These are phyloP conservation scores for Grammomys dolichurus DNA, from an alignment of 2,113 vertebrate species.

Conservation along the genomic window DNA sequence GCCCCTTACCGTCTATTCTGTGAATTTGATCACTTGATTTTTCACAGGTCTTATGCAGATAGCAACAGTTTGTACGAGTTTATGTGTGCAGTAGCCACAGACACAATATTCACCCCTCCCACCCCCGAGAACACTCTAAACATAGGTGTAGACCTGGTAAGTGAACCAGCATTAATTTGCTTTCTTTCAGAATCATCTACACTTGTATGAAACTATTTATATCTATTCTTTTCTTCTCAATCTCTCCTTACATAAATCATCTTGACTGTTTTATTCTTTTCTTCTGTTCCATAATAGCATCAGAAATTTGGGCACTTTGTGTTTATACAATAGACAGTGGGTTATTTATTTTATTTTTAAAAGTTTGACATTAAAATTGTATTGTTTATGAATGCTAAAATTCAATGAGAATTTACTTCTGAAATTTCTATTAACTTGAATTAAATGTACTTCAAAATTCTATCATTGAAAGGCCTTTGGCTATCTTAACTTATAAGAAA, in stretches of 20 bases:
- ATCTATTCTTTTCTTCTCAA: background rate
- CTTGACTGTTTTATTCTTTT: background rate
- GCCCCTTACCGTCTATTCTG: background rate
- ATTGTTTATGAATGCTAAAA: constrained; percentile 37
- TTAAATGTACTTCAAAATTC: background rate
- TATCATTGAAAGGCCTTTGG: constrained; percentile 19
- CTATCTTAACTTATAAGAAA: background rate
- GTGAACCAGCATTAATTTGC: background rate
- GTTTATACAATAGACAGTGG: background rate
- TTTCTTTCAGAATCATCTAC: background rate
- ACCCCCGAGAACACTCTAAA: background rate
- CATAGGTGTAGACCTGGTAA: background rate
- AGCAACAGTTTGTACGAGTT: background rate
- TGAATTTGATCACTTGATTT: background rate
- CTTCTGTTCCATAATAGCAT: background rate
- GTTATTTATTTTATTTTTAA: constrained; percentile 4
- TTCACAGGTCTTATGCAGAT: background rate
- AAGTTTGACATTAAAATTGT: background rate
- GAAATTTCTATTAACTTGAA: constrained; percentile 55
- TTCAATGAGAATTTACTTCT: constrained; percentile 34
- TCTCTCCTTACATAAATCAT: no score
- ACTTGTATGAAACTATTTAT: background rate
- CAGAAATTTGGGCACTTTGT: background rate
- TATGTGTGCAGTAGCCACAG: background rate
- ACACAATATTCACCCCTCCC: background rate